Base-by-base conservation (phyloP, 2,113 vertebrate species). In the Apistogramma diplotaenia region DNA sequence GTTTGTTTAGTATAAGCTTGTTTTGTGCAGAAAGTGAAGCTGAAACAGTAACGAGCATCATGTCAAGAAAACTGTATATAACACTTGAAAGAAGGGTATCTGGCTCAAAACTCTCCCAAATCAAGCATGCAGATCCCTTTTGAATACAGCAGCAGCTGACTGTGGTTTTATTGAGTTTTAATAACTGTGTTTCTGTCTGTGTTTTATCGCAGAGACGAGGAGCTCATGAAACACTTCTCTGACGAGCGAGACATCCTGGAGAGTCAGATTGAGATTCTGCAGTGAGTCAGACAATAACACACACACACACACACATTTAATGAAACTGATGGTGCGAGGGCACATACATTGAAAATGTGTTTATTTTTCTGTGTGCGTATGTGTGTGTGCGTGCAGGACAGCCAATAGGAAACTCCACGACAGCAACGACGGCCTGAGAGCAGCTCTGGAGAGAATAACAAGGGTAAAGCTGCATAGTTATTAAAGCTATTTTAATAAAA, bases 201-300 rank as follows among this genome's bases (percentile, higher is more conserved):
- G 23, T 87, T 56, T 53, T 82, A 8, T 27, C 82, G 37, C 93
- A 99, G 98, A 93, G 97, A 98, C 33, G 93, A 98, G 85, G 97
- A 97, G 91, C 94, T 99, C 73, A 96, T 99, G 84, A 95, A 93
- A 81, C 96, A 96, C 11, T 98, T 97, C 85, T 93, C 96, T 11
- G 97, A 99, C 86, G 97, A 99, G 84, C 95, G 96, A 89, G 97
- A 96, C 82, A 95, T 94, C 89, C 92, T 99, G 91, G 96, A 97
- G 95, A 96, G 95, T 82, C 98, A 99, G 94, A 97, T 99, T 77
- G 96, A 98, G 92, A 95, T 99, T 51, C 94, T 99, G 85, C 98
- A 99, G 98, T 99, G 95, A 96, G 97, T 96, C 87, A 51, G 4
- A 74, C 35, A 76, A 6, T 5, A 21, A 61, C 31, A 29, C 58